phyloP scores from a whole-genome alignment of 2,797 vertebrate genomes.

The Kryptopterus vitreolus region DNA sequence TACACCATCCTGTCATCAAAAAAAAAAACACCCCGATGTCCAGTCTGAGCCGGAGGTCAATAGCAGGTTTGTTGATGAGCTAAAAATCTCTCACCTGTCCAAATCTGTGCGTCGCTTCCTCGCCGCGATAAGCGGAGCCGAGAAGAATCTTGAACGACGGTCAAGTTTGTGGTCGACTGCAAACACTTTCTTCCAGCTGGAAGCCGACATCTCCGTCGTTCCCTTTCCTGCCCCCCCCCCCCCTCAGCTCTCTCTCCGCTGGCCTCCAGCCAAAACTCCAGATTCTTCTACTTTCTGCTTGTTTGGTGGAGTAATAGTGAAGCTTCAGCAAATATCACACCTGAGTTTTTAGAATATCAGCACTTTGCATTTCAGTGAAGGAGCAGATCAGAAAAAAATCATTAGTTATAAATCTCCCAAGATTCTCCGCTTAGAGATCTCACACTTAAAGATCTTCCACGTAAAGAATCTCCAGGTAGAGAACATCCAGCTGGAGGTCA shows the following conservation, averaged over 20 bases:
- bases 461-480: background rate
- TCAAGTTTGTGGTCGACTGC: slow-evolving; percentile 51
- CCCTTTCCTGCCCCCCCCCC: slow-evolving; percentile 33
- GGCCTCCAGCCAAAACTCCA: slow-evolving; percentile 40
- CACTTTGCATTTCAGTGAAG: background rate
- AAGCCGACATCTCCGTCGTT: slow-evolving; percentile 30
- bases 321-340: slow-evolving; percentile 49
- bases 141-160: slow-evolving; percentile 35
- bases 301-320: slow-evolving; percentile 31
- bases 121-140: background rate
- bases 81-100: slow-evolving; percentile 36
- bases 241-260: slow-evolving; percentile 21
- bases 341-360: slow-evolving; percentile 40
- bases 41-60: slow-evolving; percentile 11
- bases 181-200: slow-evolving; percentile 50
- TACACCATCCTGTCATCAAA: background rate
- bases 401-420: background rate
- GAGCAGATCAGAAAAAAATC: background rate
- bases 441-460: background rate
- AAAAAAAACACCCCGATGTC: background rate
- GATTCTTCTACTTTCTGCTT: background rate
- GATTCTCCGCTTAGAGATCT: too few species aligned
- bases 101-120: slow-evolving; percentile 22
- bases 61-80: slow-evolving; percentile 16
- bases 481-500: background rate